Base-by-base conservation (phyloP, 1,140 invertebrate species). In the Euschistus heros region DNA sequence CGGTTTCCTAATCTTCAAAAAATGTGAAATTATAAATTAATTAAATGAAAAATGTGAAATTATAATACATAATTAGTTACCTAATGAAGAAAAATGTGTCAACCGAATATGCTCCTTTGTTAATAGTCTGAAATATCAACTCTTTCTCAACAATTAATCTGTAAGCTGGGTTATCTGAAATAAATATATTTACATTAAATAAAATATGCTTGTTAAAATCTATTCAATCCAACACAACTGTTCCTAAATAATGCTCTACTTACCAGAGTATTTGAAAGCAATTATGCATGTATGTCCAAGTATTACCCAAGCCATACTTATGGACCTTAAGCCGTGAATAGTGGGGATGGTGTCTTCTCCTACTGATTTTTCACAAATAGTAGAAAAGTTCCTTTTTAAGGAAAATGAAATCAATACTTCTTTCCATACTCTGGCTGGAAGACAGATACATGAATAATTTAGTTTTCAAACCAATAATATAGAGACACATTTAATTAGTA, bases 251-350 rank as follows among this genome's bases (percentile, higher is more conserved):
- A 37, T 37, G 33, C 8, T 6, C 1, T 55, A 69, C 62, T 67
- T 69, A 79, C 78, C 78, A 1, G 89, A 87, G 72, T 89, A 91
- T 77, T 90, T 91, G 74, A 91, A 91, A 2, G 84, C 84, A 60
- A 87, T 82, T 73, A 89, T 89, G 76, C 85, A 93, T 0, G 90
- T 89, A 74, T 97, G 92, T 0, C 91, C 92, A 2, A 94, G 80
- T 54, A 97, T 90, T 0, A 96, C 89, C 93, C 93, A 95, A 8
- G 84, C 84, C 89, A 94, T 94, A 69, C 89, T 92, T 46, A 94
- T 81, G 0, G 88, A 86, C 5, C 89, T 79, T 0, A 94, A 76
- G 1, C 91, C 90, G 69, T 93, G 90, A 42, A 93, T 82, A 8
- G 85, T 87, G 59, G 87, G 83, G 63, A 92, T 87, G 0, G 88